Evolutionary conservation across 2,113 vertebrate genomes (phyloP).

Genomic region (Chaetura pelagica): DNA sequence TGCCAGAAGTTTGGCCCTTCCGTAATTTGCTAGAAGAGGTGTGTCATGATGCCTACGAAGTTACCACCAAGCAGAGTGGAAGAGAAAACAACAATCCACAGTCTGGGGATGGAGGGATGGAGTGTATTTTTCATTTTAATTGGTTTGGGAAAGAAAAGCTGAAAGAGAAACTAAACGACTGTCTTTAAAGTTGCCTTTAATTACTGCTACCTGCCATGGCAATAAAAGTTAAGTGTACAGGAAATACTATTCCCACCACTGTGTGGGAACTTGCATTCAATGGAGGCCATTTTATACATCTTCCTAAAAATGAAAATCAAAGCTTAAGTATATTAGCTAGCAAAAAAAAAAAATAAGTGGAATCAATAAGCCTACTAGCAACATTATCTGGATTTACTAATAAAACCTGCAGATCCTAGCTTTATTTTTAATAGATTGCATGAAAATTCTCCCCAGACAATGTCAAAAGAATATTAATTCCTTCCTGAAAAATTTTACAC

Average conservation of each 20-base stretch:
- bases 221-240: background rate
- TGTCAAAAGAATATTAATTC: background rate
- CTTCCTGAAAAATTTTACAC: background rate
- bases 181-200: background rate
- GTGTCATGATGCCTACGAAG: background rate
- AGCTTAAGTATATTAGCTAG: background rate
- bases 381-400: background rate
- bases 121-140: background rate
- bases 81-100: background rate
- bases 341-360: background rate
- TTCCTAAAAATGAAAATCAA: background rate
- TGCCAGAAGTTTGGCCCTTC: background rate
- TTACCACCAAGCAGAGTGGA: accelerated
- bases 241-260: background rate
- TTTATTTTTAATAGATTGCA: background rate
- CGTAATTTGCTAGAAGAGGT: background rate
- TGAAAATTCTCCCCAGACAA: background rate
- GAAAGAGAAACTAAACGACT: background rate
- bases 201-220: background rate
- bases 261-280: background rate
- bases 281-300: background rate
- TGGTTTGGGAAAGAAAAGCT: background rate
- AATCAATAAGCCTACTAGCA: background rate
- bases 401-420: background rate
- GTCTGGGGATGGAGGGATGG: accelerated